Evolutionary conservation across 2,797 vertebrate genomes (phyloP).

Genomic region (Epinephelus malabaricus): DNA sequence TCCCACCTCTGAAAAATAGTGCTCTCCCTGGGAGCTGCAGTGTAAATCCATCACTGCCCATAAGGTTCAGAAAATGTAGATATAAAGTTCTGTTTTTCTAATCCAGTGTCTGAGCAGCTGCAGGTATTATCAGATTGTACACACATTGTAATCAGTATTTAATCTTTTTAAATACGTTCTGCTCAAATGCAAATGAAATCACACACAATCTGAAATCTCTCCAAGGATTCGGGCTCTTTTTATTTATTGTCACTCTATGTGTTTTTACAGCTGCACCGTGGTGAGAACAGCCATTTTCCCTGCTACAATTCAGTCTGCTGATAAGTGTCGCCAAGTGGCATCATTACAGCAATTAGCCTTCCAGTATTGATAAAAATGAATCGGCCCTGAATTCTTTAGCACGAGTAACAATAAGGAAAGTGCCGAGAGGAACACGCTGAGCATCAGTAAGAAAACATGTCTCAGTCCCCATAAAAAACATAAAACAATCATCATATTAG

Average conservation of each 20-base stretch:
- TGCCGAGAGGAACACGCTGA: not conserved
- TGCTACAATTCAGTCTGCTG: conserved; percentile 12
- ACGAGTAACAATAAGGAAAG: not conserved
- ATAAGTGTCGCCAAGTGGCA: conserved; percentile 29
- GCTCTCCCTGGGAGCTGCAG: too few species aligned
- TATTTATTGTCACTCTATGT: not conserved
- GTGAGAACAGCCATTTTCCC: not conserved
- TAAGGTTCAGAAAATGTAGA: too few species aligned
- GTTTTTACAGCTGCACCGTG: conserved; percentile 13
- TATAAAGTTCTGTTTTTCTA: not conserved
- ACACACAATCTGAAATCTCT: conserved; percentile 8
- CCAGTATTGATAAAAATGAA: conserved; percentile 21
- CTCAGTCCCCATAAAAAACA: not conserved
- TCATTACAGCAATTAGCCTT: conserved; percentile 35
- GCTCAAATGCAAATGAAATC: conserved; percentile 8
- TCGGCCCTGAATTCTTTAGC: not conserved
- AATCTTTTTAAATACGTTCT: conserved; percentile 1
- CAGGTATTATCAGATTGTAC: not conserved
- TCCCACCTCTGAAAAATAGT: too few species aligned
- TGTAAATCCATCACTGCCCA: too few species aligned
- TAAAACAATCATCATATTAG: too few species aligned
- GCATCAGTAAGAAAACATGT: not conserved
- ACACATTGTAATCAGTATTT: not conserved
- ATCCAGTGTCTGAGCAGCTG: not conserved
- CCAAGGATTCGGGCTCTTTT: not conserved